Conservation (phyloP, 2,113 vertebrate species). For the Riparia riparia region DNA sequence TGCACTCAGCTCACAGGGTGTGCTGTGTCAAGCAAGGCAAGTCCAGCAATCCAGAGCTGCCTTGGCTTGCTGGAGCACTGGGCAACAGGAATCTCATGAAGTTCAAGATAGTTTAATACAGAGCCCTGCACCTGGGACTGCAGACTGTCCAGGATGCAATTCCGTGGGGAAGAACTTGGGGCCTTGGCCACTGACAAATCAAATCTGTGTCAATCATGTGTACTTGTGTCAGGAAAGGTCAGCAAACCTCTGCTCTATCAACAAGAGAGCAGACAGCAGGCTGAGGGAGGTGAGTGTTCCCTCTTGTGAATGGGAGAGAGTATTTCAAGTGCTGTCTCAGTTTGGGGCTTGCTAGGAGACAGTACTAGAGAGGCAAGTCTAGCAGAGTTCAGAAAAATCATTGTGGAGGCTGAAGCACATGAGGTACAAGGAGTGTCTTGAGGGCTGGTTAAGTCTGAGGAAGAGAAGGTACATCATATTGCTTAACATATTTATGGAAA, state of each 20-base stretch:
- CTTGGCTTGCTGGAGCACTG: not conserved
- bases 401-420: not conserved
- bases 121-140: not conserved
- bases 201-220: not conserved
- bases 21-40: not conserved
- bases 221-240: not conserved
- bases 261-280: not conserved
- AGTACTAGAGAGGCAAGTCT: not conserved
- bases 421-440: not conserved
- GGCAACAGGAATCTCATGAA: not conserved
- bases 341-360: not conserved
- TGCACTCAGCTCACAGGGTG: fast-evolving
- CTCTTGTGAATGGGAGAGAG: not conserved
- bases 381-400: not conserved
- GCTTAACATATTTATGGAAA: not conserved
- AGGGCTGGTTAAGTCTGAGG: not conserved
- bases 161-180: not conserved
- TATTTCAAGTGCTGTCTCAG: not conserved
- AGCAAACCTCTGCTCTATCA: not conserved
- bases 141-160: not conserved
- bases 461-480: not conserved
- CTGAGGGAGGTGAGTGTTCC: not conserved
- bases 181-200: not conserved
- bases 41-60: not conserved
- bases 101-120: not conserved